phyloP scores from a whole-genome alignment of 64 coral and sea anemone species.

The Acropora yongei region DNA sequence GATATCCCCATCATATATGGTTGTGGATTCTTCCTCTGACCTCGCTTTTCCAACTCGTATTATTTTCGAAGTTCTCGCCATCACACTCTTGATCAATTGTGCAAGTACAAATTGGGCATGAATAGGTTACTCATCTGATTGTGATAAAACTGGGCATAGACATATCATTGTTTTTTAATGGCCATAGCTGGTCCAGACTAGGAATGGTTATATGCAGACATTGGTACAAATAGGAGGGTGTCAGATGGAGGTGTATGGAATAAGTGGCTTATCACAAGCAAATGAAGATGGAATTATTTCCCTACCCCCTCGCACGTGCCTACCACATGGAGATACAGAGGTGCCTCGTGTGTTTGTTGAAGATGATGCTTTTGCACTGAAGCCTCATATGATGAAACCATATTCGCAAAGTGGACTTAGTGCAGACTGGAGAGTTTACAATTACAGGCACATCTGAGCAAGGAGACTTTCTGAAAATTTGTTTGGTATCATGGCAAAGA shows the following conservation, averaged over 20 bases:
- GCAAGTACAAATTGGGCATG: too few relatives aligned
- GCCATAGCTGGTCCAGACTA: constrained; percentile 36
- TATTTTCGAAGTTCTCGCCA: too few relatives aligned
- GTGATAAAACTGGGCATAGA: neutral
- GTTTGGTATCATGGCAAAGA: constrained; percentile 41
- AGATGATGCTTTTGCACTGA: constrained; percentile 13
- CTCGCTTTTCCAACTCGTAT: too few relatives aligned
- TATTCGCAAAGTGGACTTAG: too few relatives aligned
- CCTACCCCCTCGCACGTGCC: constrained; percentile 26
- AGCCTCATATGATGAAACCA: neutral
- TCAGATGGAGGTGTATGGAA: constrained; percentile 2
- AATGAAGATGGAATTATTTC: constrained; percentile 1
- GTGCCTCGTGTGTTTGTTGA: neutral
- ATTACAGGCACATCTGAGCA: constrained; percentile 1
- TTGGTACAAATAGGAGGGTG: constrained; percentile 2
- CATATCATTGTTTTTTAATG: constrained; percentile 17
- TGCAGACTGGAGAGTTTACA: neutral
- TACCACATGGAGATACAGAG: constrained; percentile 17
- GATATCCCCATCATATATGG: too few relatives aligned
- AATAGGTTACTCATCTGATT: too few relatives aligned
- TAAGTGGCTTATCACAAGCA: constrained; percentile 3
- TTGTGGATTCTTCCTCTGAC: too few relatives aligned
- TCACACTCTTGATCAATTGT: too few relatives aligned
- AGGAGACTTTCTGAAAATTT: neutral
- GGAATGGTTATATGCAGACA: neutral